Percentiles rank a stretch among this genome's conserved stretches.
Evolutionary conservation across 2,113 vertebrate species (phyloP).

Genomic region (Pituophis catenifer): DNA sequence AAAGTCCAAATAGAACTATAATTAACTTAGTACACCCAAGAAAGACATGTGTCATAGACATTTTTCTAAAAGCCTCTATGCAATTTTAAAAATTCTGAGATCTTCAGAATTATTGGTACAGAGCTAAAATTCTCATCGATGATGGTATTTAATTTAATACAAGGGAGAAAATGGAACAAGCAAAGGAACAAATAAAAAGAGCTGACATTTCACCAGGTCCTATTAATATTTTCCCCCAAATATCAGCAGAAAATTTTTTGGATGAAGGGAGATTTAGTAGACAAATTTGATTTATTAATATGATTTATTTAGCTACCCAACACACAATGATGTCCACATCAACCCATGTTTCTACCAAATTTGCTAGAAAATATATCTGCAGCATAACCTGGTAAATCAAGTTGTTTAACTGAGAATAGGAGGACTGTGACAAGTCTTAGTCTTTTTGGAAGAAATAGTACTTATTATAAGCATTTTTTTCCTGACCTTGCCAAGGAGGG

Average conservation of each 20-base stretch:
- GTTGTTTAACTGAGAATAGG: not conserved
- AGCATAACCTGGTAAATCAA: not conserved
- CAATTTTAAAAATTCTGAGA: not conserved
- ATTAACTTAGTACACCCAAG: not conserved
- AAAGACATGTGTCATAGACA: not conserved
- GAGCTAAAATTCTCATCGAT: not conserved
- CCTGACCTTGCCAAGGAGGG: constrained; percentile 46
- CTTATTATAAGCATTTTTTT: not conserved
- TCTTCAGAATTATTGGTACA: not conserved
- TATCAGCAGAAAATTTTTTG: not conserved
- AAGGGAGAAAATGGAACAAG: not conserved
- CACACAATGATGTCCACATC: not conserved
- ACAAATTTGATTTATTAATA: not conserved
- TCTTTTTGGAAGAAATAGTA: not conserved
- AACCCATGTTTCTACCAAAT: not conserved
- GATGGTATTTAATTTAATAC: not conserved
- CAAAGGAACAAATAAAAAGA: not conserved
- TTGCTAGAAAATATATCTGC: not conserved
- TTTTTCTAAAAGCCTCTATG: not conserved
- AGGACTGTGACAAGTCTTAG: not conserved
- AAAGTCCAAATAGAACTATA: not conserved
- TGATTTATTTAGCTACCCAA: not conserved
- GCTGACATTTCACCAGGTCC: not conserved
- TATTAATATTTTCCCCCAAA: not conserved
- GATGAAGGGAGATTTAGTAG: not conserved